phyloP scores from a whole-genome alignment of 37 sponge, comb jelly and placozoan genomes.

The Theonella swinhoei region DNA sequence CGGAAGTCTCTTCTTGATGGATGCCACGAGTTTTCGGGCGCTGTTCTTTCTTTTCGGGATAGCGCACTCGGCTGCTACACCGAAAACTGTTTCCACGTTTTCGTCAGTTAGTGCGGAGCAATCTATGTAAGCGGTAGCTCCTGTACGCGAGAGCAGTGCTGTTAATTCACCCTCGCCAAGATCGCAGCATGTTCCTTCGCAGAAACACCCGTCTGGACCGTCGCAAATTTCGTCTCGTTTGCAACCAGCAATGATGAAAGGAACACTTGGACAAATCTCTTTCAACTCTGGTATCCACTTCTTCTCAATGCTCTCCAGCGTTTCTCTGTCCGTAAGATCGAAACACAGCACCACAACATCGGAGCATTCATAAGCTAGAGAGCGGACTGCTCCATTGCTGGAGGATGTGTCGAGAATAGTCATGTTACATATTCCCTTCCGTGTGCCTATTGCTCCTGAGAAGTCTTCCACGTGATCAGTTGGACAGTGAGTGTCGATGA shows the following conservation, averaged over 20 bases:
- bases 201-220: neutral
- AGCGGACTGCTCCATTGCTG: conserved; percentile 14
- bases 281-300: conserved; percentile 71
- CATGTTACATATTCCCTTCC: conserved; percentile 34
- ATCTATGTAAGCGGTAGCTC: conserved; percentile 60
- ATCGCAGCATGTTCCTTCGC: conserved; percentile 18
- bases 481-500: conserved; percentile 40
- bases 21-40: conserved; percentile 29
- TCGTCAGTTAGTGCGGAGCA: conserved; percentile 60
- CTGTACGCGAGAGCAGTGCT: conserved; percentile 31
- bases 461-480: conserved; percentile 52
- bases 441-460: conserved; percentile 2
- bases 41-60: conserved; percentile 12
- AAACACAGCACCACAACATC: conserved; percentile 70
- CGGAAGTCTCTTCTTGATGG: conserved; percentile 22
- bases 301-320: conserved; percentile 42
- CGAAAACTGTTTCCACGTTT: conserved; percentile 46
- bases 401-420: conserved; percentile 61
- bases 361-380: conserved; percentile 46
- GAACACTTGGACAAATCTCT: conserved; percentile 34
- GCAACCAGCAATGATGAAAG: conserved; percentile 73
- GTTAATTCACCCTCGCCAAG: conserved; percentile 18
- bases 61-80: conserved; percentile 22
- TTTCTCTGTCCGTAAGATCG: conserved; percentile 53
- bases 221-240: conserved; percentile 52